Evolutionary conservation across 2,888 invertebrate species (phyloP).

Genomic region (Steromphala cineraria): DNA sequence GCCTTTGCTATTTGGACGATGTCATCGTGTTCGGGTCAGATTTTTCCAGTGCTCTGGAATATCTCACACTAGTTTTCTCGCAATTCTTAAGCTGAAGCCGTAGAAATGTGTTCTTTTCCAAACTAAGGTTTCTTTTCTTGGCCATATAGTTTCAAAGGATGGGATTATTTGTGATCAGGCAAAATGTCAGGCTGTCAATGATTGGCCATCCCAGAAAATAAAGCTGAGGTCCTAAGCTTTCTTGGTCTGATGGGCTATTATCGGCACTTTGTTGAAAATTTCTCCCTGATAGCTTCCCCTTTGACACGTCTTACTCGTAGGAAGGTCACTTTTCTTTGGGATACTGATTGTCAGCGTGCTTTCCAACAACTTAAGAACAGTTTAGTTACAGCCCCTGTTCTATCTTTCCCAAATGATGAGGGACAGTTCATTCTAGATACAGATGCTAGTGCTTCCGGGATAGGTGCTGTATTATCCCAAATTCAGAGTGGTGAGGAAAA

Average conservation of each 20-base stretch:
- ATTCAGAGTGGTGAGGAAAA: no score
- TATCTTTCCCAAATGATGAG: neutral
- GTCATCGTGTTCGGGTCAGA: neutral
- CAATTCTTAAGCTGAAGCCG: neutral
- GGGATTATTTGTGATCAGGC: neutral
- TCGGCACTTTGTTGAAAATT: neutral
- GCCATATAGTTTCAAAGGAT: neutral
- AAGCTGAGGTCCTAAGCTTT: neutral
- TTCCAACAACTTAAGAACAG: neutral
- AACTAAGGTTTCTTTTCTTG: neutral
- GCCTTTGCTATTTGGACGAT: neutral
- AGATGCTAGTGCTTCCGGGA: no score
- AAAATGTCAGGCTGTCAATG: no score
- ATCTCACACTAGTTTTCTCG: neutral
- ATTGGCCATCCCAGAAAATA: neutral
- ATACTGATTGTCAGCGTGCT: neutral
- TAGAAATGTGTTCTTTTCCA: neutral
- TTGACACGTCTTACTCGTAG: neutral
- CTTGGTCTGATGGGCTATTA: neutral
- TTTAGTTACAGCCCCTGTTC: neutral
- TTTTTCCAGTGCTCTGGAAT: neutral
- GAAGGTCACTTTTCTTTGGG: neutral
- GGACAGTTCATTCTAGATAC: no score
- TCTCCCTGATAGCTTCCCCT: neutral
- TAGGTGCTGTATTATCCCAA: no score